A percentile compares a stretch with the other conserved stretches of the same genome.
Evolutionary conservation across 2,797 vertebrate species (phyloP).

Genomic region (Acanthopagrus latus): DNA sequence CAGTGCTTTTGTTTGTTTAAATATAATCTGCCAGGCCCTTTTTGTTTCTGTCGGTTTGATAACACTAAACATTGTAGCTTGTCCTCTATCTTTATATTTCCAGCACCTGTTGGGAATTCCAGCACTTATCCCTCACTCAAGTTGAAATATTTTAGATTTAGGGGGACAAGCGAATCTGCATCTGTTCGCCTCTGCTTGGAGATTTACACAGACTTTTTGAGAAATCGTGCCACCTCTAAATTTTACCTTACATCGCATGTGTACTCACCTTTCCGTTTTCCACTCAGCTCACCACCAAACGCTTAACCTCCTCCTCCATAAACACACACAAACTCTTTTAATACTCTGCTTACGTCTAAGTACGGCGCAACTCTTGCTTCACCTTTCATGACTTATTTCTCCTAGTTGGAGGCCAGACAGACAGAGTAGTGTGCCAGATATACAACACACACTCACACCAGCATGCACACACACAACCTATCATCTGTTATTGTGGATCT

Average conservation of each 20-base stretch:
- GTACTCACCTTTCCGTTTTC: constrained; percentile 10
- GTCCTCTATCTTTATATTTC: constrained; percentile 16
- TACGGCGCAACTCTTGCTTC: constrained; percentile 67
- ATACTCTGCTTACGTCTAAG: constrained; percentile 57
- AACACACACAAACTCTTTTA: constrained; percentile 58
- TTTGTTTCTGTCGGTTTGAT: constrained; percentile 1
- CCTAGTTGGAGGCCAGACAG: constrained; percentile 73
- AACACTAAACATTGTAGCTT: constrained; percentile 3
- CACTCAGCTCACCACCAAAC: neutral
- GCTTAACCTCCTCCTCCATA: constrained; percentile 19
- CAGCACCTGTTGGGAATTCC: constrained; percentile 10
- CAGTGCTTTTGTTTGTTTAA: neutral
- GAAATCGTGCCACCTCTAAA: constrained; percentile 13
- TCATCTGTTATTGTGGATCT: constrained; percentile 82
- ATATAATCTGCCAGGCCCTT: neutral
- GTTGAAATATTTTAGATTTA: constrained; percentile 27
- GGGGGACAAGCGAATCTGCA: constrained; percentile 7
- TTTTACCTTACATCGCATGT: constrained; percentile 21
- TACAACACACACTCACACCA: constrained; percentile 51
- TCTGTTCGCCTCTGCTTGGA: constrained; percentile 19
- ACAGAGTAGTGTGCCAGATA: constrained; percentile 72
- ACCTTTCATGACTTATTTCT: constrained; percentile 77
- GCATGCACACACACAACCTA: constrained; percentile 55
- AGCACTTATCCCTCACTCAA: constrained; percentile 5
- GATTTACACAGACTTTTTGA: constrained; percentile 5